Evolutionary conservation across 2,113 vertebrate species (phyloP), one percentile per base, ranked within the genome.

Genomic region (Bos javanicus): DNA sequence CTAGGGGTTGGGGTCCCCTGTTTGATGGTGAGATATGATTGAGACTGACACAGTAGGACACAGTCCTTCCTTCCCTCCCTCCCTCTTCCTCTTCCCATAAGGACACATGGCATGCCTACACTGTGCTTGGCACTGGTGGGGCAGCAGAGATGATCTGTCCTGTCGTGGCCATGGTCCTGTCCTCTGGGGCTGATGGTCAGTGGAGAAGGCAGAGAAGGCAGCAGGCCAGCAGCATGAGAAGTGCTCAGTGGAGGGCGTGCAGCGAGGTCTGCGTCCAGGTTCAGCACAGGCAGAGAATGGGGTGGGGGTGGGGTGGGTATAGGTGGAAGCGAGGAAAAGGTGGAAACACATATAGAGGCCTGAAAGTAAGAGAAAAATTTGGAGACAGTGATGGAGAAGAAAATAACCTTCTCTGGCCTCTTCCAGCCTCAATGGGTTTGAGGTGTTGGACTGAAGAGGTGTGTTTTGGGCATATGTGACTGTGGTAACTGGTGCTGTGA

Each of bases 121-220:
- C 74, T 60, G 23, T 26, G 39, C 39, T 30, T 4, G 74, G 30
- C 54, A 25, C 54, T 1, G 14, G 54, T 9, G 39, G 25, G 7
- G 21, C 56, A 46, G 25, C 12, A 28, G 71, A 48, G 54, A 25
- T 48, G 33, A 60, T 14, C 7, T 39, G 19, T 12, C n/a, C 19
- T 23, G 19, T 23, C 19, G 2, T 5, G 19, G 52, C 26, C 30
- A 4, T 3, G 0, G 19, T n/a, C 39, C 19, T 17, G 30, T 25
- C 7, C 9, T 14, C 28, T 78, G 39, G 39, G 33, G 39, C 88
- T 90, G 36, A 25, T 4, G 17, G 52, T 59, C 39, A 36, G 13
- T 17, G 12, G 12, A 48, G 71, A n/a, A 26, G 67, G 28, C 39
- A 90, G 54, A 59, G 71, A 12, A 78, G 30, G 28, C 39, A n/a